Base-by-base conservation (phyloP, 2,888 invertebrate species). In the Eupeodes luniger region DNA sequence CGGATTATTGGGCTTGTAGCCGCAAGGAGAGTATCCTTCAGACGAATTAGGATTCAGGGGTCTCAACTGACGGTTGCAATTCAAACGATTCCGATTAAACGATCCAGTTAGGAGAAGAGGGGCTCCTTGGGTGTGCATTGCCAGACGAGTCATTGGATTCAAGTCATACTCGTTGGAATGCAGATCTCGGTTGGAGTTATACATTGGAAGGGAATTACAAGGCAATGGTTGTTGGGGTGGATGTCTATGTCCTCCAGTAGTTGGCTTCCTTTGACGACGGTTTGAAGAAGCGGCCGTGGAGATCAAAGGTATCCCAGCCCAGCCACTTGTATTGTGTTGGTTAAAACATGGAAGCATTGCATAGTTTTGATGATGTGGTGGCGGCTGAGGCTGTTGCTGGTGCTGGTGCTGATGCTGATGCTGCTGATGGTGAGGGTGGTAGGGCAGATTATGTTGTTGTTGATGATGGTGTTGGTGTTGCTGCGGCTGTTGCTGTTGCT, bases 101-200 rank as follows among this genome's bases (percentile, higher is more conserved):
- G 88, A 85, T 36, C 85, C 85, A 14, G 85, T 70, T 85, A 97
- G 95, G 90, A 97, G 96, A 88, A 98, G 94, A n/a, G 98, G 97
- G 62, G 96, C 96, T 61, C 97, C 97, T 92, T 97, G 97, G 6
- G 97, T 96, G 93, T 97, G 97, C 91, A 96, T 96, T 14, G 97
- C 97, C 89, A 97, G 93, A 91, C 96, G 95, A 11, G 97, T 96
- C 89, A 97, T 95, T 14, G 91, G 90, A 69, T 83, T 90, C 14
- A 90, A 89, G 85, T 91, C 90, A 64, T 89, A 91, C 27, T 91
- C 91, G 47, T 81, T 83, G 5, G 80, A 40, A 12, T 81, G 70
- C 14, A 87, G 82, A 66, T 89, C 90, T 0, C 84, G 76, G 44
- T 67, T 84, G 76, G 34, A 66, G 19, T 84, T 82, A 59, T 78